These are phyloP conservation scores for Aphelenchoides bicaudatus DNA, from an alignment of 2,888 invertebrate genomes.

Conservation along the genomic window DNA sequence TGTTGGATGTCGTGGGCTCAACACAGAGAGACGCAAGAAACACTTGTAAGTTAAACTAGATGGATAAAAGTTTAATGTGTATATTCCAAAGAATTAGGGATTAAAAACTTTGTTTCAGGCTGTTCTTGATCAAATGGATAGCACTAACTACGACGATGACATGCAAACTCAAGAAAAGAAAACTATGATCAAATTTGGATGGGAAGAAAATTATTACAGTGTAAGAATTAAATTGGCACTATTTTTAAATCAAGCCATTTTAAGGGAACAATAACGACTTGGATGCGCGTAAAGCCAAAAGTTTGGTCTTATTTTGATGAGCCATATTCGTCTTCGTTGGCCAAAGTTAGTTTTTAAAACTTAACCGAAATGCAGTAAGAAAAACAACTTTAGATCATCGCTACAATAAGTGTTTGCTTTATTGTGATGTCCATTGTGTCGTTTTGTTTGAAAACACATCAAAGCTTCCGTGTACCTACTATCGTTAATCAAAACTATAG, in stretches of 20 bases:
- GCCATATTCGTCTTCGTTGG: conserved; percentile 93
- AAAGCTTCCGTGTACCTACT: conserved; percentile 75
- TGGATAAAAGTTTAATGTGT: neutral
- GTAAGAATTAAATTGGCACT: too few species aligned
- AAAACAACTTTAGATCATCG: conserved; percentile 77
- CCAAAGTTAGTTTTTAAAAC: conserved; percentile 73
- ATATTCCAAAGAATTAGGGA: too few species aligned
- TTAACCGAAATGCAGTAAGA: neutral
- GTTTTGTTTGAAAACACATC: conserved; percentile 92
- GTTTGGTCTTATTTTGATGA: conserved; percentile 99
- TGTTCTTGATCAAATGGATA: conserved; percentile 90
- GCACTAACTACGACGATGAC: conserved; percentile 63
- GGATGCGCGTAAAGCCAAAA: conserved; percentile 93
- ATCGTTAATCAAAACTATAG: conserved; percentile 35
- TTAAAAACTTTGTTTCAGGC: conserved; percentile 67
- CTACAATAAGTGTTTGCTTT: conserved; percentile 87
- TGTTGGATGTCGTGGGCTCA: conserved; percentile 96
- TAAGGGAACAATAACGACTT: conserved; percentile 69
- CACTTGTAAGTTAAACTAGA: conserved; percentile 66
- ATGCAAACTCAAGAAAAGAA: conserved; percentile 72
- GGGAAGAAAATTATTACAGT: conserved; percentile 89
- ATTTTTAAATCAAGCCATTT: too few species aligned
- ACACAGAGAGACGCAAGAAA: conserved; percentile 89
- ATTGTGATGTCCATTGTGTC: conserved; percentile 90
- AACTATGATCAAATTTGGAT: conserved; percentile 77